phyloP scores from a whole-genome alignment of 2,888 invertebrate species.

The Amaurobius ferox region DNA sequence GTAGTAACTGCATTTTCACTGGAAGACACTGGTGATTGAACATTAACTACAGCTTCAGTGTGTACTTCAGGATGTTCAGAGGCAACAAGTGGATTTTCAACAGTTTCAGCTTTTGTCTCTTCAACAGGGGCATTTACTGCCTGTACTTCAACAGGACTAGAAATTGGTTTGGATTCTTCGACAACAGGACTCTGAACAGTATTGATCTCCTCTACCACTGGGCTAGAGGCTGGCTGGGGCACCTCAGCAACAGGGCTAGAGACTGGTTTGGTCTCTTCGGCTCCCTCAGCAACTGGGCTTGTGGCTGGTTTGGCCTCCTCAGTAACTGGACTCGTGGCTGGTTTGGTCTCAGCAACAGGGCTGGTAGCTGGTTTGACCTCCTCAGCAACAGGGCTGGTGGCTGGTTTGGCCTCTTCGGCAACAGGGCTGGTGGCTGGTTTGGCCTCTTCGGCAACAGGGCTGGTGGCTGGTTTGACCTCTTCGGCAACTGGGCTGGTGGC shows the following conservation, averaged over 20 bases:
- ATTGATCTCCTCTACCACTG: neutral
- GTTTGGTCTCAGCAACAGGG: conserved; percentile 1
- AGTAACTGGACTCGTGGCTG: neutral
- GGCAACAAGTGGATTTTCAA: conserved; percentile 17
- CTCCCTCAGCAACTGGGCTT: conserved; percentile 17
- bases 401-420: conserved; percentile 15
- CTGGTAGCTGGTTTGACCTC: neutral
- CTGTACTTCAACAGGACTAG: conserved; percentile 1
- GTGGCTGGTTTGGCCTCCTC: conserved; percentile 13
- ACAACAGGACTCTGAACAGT: conserved; percentile 17
- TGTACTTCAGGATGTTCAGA: neutral
- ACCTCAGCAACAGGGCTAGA: neutral
- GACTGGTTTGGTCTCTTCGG: neutral
- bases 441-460: neutral
- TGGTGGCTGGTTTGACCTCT: neutral
- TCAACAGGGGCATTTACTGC: neutral
- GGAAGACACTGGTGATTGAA: conserved; percentile 5
- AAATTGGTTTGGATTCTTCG: neutral
- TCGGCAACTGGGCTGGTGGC: conserved; percentile 11
- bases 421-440: neutral
- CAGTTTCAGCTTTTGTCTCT: conserved; percentile 20
- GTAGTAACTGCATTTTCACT: neutral
- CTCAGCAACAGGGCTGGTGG: conserved; percentile 13
- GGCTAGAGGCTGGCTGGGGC: neutral
- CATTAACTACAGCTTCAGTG: neutral